phyloP scores from a whole-genome alignment of 2,888 invertebrate genomes.

The Temnothorax ravouxi region DNA sequence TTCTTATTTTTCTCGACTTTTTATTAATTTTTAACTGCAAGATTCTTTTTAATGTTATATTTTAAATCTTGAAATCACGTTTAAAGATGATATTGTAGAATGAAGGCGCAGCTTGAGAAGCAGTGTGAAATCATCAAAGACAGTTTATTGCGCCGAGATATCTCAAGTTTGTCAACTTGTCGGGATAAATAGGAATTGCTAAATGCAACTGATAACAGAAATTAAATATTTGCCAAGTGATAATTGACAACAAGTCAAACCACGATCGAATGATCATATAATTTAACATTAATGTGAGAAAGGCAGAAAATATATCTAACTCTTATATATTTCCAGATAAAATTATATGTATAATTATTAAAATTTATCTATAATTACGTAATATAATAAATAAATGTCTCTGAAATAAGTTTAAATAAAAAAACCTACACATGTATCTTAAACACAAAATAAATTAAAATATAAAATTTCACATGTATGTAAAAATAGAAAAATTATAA shows the following conservation, averaged over 20 bases:
- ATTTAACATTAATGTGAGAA: not conserved
- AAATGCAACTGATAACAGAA: slow-evolving; percentile 71
- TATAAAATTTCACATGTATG: not conserved
- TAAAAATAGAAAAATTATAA: not conserved
- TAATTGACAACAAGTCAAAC: not conserved
- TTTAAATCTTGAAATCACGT: not conserved
- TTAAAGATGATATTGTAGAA: not conserved
- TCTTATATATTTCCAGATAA: not conserved
- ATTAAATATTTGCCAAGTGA: not conserved
- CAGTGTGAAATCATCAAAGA: slow-evolving; percentile 3
- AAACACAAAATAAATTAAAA: slow-evolving; percentile 11
- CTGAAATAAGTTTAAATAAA: not conserved
- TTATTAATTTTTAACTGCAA: not conserved
- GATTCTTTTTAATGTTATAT: not conserved
- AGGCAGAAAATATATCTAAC: not conserved
- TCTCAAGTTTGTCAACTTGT: slow-evolving; percentile 60
- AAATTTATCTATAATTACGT: not conserved
- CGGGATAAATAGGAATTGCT: slow-evolving; percentile 82
- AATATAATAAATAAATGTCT: not conserved
- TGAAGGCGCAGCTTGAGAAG: not conserved
- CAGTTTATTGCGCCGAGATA: slow-evolving; percentile 65
- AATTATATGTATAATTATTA: slow-evolving; percentile 7
- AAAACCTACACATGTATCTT: not conserved
- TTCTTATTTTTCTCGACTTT: not conserved
- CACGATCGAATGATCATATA: not conserved